These are phyloP conservation scores for Liodrosophila aerea DNA, from an alignment of 2,888 invertebrate species.

Conservation along the genomic window DNA sequence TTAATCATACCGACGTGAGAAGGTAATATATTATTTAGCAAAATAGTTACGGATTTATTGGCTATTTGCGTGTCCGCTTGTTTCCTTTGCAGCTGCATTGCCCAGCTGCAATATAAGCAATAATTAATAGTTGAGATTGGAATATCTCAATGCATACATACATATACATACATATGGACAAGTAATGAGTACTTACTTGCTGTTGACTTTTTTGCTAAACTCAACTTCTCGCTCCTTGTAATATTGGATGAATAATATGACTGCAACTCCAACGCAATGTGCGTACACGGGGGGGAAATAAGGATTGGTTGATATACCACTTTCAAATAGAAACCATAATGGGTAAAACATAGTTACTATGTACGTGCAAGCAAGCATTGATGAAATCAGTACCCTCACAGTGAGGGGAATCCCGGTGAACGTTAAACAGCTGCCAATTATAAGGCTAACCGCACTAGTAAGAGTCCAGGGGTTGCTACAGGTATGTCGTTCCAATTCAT, in stretches of 20 bases:
- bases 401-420: constrained; percentile 92
- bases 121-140: neutral
- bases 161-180: no score
- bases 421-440: constrained; percentile 87
- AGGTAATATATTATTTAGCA: constrained; percentile 95
- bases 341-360: constrained; percentile 86
- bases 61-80: constrained; percentile 92
- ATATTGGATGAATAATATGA: constrained; percentile 89
- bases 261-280: constrained; percentile 88
- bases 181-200: constrained; percentile 83
- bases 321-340: constrained; percentile 84
- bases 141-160: no score
- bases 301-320: constrained; percentile 87
- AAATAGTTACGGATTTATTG: constrained; percentile 92
- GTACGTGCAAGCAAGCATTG: constrained; percentile 87
- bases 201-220: constrained; percentile 93
- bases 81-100: constrained; percentile 87
- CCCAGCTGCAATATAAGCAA: constrained; percentile 84
- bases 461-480: constrained; percentile 82
- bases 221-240: constrained; percentile 94
- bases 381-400: constrained; percentile 85
- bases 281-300: constrained; percentile 86
- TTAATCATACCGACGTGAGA: constrained; percentile 90
- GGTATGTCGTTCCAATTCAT: constrained; percentile 14
- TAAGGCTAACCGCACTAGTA: constrained; percentile 84